phyloP scores from a whole-genome alignment of 2,797 vertebrate genomes.

The Muscicapa striata region DNA sequence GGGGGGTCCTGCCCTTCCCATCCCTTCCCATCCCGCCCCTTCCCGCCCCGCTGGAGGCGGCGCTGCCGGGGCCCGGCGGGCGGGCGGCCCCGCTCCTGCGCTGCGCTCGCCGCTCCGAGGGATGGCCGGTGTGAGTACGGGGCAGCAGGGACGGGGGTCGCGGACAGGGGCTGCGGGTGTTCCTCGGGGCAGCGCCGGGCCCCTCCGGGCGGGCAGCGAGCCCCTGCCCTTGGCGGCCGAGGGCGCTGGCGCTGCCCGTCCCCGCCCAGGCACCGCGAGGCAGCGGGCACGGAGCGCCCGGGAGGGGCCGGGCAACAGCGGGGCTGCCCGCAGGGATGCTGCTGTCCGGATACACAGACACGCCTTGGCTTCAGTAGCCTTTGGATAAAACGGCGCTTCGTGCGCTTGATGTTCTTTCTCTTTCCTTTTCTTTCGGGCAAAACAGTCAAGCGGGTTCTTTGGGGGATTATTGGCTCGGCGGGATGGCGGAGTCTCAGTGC shows the following conservation, averaged over 20 bases:
- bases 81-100: not conserved
- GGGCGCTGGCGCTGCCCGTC: not conserved
- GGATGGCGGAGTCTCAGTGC: not conserved
- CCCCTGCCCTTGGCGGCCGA: not conserved
- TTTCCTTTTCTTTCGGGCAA: not conserved
- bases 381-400: not conserved
- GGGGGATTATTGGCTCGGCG: constrained; percentile 7
- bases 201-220: not conserved
- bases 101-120: not conserved
- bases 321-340: not conserved
- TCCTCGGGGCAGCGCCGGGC: not conserved
- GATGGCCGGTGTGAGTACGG: constrained; percentile 62
- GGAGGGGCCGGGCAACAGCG: not conserved
- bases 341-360: not conserved
- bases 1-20: not conserved
- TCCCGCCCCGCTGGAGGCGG: not conserved
- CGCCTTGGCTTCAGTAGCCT: rapidly evolving
- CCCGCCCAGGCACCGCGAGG: not conserved
- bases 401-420: not conserved
- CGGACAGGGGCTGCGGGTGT: too few relatives aligned
- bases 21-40: not conserved
- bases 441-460: not conserved
- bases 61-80: not conserved
- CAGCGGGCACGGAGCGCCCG: not conserved
- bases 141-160: too few relatives aligned